Evolutionary conservation across 2,888 invertebrate species (phyloP).

Genomic region (Pachymerium ferrugineum): DNA sequence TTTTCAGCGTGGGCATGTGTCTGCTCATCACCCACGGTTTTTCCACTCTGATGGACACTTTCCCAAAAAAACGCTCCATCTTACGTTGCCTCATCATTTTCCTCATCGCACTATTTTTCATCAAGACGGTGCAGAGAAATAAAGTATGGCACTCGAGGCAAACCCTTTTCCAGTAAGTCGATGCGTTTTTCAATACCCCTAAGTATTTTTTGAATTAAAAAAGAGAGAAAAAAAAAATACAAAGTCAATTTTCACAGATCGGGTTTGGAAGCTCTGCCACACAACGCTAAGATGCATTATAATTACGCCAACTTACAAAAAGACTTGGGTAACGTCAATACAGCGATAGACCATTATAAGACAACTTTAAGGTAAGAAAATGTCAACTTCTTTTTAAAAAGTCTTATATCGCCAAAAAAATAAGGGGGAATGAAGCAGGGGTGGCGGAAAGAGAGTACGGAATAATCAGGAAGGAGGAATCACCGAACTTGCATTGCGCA

Average conservation of each 20-base stretch:
- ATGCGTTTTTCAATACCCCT: slow-evolving; percentile 35
- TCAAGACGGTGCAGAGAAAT: slow-evolving; percentile 64
- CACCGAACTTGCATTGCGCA: slow-evolving; percentile 7
- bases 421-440: background rate
- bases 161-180: slow-evolving; percentile 62
- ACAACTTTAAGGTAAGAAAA: slow-evolving; percentile 44
- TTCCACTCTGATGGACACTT: background rate
- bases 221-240: slow-evolving; percentile 12
- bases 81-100: slow-evolving; percentile 41
- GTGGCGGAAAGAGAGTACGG: background rate
- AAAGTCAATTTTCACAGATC: slow-evolving; percentile 56
- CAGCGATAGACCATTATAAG: slow-evolving; percentile 45
- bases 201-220: background rate
- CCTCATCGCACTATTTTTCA: slow-evolving; percentile 59
- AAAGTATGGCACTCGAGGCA: slow-evolving; percentile 73
- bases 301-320: slow-evolving; percentile 48
- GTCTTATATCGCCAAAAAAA: background rate
- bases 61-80: slow-evolving; percentile 15
- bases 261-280: slow-evolving; percentile 69
- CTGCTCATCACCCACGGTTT: slow-evolving; percentile 69
- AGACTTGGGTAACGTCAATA: slow-evolving; percentile 42
- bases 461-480: background rate
- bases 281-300: slow-evolving; percentile 61
- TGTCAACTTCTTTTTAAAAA: background rate
- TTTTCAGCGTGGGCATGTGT: slow-evolving; percentile 68